Evolutionary conservation across 2,888 invertebrate genomes (phyloP).

Genomic region (Theretra japonica): DNA sequence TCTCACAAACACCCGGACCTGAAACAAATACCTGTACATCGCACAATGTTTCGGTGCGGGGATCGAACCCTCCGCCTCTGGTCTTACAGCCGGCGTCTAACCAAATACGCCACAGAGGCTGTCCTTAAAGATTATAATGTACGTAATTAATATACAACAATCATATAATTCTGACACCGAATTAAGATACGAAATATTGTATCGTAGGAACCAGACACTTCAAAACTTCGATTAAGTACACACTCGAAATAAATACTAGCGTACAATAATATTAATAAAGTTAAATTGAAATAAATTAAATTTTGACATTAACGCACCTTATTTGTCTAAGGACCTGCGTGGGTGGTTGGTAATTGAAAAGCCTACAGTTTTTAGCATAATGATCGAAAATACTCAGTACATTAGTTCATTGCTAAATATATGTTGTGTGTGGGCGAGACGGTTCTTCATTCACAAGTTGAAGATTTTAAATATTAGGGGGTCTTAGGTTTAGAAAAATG

Average conservation of each 20-base stretch:
- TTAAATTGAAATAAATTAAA: neutral
- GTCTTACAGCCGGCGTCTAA: no score
- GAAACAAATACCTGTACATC: no score
- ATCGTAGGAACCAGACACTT: no score
- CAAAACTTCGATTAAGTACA: neutral
- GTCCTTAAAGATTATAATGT: no score
- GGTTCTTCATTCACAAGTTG: neutral
- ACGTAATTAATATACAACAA: no score
- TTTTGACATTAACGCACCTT: neutral
- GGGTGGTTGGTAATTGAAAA: constrained; percentile 2
- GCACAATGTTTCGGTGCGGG: no score
- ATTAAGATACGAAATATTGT: no score
- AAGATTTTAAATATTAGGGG: neutral
- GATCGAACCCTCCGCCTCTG: no score
- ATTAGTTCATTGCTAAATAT: constrained; percentile 1
- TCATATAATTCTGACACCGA: no score
- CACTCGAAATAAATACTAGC: neutral
- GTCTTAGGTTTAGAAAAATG: no score
- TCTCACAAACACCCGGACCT: no score
- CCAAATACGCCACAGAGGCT: no score
- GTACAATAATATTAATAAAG: neutral
- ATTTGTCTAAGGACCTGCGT: neutral
- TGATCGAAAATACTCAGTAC: neutral
- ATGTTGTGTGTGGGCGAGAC: neutral
- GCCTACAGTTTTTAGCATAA: neutral